Evolutionary conservation across 2,797 vertebrate species (phyloP), one percentile per base, ranked within the genome.

Genomic region (Crenuchus spilurus): DNA sequence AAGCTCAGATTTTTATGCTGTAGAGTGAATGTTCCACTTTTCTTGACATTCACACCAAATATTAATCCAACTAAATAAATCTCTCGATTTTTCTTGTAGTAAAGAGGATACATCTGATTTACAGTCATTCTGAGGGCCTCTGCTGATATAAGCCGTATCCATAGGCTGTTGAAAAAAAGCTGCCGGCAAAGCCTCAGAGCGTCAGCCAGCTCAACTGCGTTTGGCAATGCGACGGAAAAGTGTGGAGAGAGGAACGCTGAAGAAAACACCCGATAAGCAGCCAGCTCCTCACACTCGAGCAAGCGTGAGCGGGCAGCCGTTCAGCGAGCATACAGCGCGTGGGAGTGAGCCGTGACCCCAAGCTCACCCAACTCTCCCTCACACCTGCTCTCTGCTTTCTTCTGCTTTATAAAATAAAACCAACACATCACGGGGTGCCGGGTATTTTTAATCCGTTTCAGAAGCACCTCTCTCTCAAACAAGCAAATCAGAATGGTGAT

Each of bases 311-410:
- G 79, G 85, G 64, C 84, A 84, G 80, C 72, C 72, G 84, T 85
- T 86, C 77, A 84, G 85, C 82, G 86, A 86, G 81, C 86, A 85
- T 84, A 82, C 82, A 81, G 84, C 77, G 84, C 81, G 90, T 91
- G 82, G 89, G 90, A 90, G 91, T 84, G 58, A 84, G 31, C 64
- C 79, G 46, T 85, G 85, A 90, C 89, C 90, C 87, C 67, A 44
- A 2, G 65, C 39, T 82, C 82, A 68, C 83, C n/a, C 72, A 83
- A 88, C 87, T 87, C 79, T 82, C 77, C 54, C 10, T 79, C 84
- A 84, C 88, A 92, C 90, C 89, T 91, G 88, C 84, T 91, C 82
- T 73, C 30, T 48, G 54, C 31, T 73, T 62, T 4, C 24, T 70
- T 75, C 72, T 65, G 64, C 33, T 73, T 24, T 6, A 44, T 18